These are phyloP conservation scores for Amphiura filiformis DNA, from an alignment of 35 echinoderm and acorn worm species.

Conservation along the genomic window DNA sequence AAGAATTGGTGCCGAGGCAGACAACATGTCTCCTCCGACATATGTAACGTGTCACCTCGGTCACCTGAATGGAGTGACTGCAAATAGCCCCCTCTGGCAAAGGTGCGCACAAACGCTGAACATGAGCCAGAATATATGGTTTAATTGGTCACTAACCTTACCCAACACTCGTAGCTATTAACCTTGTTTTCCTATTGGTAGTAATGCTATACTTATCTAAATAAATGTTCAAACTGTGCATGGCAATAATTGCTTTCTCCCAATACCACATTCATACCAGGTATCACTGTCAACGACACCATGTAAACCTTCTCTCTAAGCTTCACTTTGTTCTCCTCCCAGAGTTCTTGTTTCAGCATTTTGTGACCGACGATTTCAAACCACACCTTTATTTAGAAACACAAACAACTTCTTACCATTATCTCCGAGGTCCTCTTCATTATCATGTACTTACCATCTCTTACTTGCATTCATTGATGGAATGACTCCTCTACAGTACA, in stretches of 20 bases:
- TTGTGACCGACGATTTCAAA: no score
- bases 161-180: neutral
- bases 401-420: no score
- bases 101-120: neutral
- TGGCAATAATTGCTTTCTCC: neutral
- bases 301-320: no score
- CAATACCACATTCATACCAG: no score
- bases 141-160: neutral
- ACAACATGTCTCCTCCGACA: neutral
- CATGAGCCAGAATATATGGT: neutral
- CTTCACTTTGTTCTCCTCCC: no score
- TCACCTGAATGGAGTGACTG: neutral
- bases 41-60: neutral
- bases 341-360: no score
- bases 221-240: neutral
- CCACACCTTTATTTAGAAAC: no score
- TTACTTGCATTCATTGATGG: no score
- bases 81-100: conserved; percentile 1
- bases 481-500: no score
- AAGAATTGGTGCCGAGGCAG: neutral
- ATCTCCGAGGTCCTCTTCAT: no score
- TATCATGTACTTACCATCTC: no score
- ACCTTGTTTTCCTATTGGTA: neutral
- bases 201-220: conserved; percentile 7
- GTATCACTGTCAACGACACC: no score